phyloP scores from a whole-genome alignment of 2,888 invertebrate genomes.

The Seira sanloemensis region DNA sequence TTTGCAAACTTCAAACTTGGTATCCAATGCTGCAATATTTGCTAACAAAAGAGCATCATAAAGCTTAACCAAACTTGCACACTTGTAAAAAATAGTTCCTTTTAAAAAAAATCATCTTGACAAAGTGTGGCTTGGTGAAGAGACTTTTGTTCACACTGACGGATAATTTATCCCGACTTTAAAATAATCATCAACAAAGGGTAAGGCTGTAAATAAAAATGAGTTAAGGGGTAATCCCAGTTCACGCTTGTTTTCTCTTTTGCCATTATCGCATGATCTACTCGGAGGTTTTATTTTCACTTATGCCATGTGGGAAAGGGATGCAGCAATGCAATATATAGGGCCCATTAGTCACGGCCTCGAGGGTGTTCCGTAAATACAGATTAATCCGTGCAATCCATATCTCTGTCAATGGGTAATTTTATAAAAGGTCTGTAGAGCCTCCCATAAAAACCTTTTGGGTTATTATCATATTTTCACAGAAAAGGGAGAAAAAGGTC shows the following conservation, averaged over 20 bases:
- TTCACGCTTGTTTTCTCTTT: neutral
- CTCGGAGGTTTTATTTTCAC: too few species aligned
- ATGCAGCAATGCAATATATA: too few species aligned
- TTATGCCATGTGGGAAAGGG: too few species aligned
- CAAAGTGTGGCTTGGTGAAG: too few species aligned
- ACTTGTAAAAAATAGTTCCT: too few species aligned
- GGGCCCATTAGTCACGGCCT: neutral
- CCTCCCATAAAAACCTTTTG: neutral
- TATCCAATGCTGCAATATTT: too few species aligned
- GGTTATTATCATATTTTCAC: neutral
- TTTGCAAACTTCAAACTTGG: too few species aligned
- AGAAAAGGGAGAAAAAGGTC: neutral
- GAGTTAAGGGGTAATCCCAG: neutral
- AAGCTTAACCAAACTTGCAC: too few species aligned
- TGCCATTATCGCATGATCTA: neutral
- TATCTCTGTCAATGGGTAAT: neutral
- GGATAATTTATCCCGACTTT: too few species aligned
- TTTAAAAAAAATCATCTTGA: too few species aligned
- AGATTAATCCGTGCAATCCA: neutral
- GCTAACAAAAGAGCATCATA: too few species aligned
- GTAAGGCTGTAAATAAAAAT: conserved; percentile 27
- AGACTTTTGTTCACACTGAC: too few species aligned
- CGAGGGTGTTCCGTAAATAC: neutral
- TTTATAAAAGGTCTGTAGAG: neutral
- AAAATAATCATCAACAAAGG: conserved; percentile 42